Conservation (phyloP, 2,797 vertebrate genomes). For the Sebastes hubbsi region DNA sequence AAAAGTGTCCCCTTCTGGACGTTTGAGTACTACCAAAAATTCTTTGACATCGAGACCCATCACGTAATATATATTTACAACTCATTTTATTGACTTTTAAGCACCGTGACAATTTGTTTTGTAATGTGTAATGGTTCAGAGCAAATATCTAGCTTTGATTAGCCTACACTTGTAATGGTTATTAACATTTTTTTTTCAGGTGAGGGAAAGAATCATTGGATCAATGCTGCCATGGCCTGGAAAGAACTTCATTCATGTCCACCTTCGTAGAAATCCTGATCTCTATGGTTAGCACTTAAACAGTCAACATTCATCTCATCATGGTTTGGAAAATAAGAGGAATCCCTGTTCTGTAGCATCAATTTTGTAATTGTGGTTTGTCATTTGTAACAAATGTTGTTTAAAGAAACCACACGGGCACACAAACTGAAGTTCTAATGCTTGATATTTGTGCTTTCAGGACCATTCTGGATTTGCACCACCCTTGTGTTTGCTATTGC, state of each 20-base stretch:
- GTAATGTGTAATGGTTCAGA: neutral
- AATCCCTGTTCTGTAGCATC: neutral
- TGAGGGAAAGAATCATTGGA: slow-evolving; percentile 93
- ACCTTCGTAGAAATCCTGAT: slow-evolving; percentile 94
- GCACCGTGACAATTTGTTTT: neutral
- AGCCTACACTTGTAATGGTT: neutral
- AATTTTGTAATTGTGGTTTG: neutral
- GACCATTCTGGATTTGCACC: slow-evolving; percentile 98
- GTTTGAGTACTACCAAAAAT: slow-evolving; percentile 96
- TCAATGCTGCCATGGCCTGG: slow-evolving; percentile 93
- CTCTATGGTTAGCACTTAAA: slow-evolving; percentile 88
- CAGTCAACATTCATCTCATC: neutral
- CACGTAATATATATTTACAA: slow-evolving; percentile 81
- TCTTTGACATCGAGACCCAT: slow-evolving; percentile 94
- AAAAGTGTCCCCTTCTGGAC: slow-evolving; percentile 95
- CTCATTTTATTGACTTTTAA: neutral
- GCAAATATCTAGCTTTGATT: neutral
- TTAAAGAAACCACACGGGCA: neutral
- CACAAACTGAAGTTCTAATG: neutral
- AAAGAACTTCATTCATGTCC: slow-evolving; percentile 93
- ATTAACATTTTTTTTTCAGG: slow-evolving; percentile 77
- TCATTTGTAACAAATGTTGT: neutral
- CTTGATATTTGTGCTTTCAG: slow-evolving; percentile 72
- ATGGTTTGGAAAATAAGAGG: neutral
- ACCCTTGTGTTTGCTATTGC: slow-evolving; percentile 95